A percentile compares a stretch with the other conserved stretches of the same genome.
Evolutionary conservation across 2,113 vertebrate genomes (phyloP).

Genomic region (Emydura subglobosa): DNA sequence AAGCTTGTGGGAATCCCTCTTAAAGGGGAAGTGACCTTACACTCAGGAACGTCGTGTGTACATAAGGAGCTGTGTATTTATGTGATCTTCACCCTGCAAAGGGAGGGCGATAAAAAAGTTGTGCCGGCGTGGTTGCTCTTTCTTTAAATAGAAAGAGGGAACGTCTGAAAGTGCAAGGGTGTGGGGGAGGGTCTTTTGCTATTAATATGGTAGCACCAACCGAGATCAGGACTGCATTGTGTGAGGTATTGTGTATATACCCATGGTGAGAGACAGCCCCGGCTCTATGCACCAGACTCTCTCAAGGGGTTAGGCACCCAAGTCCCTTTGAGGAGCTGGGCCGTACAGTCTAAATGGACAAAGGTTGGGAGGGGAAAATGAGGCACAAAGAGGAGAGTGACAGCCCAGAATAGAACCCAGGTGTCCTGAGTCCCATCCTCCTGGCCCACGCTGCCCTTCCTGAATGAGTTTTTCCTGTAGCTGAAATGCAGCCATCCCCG

Average conservation of each 20-base stretch:
- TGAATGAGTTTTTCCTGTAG: neutral
- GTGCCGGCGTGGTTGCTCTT: neutral
- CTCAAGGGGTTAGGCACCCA: neutral
- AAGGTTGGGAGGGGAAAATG: neutral
- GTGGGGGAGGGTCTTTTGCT: neutral
- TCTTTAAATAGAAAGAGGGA: neutral
- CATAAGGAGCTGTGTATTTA: neutral
- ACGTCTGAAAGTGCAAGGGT: neutral
- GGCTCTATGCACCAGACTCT: neutral
- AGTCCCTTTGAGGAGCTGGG: neutral
- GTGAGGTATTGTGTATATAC: no score
- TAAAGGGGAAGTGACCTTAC: neutral
- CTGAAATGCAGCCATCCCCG: neutral
- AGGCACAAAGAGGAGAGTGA: neutral
- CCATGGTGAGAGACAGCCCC: neutral
- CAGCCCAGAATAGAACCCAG: neutral
- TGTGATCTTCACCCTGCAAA: neutral
- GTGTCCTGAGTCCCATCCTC: neutral
- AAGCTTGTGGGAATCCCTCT: neutral
- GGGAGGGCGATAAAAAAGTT: neutral
- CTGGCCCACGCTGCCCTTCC: no score
- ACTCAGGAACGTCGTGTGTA: neutral
- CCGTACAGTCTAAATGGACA: neutral
- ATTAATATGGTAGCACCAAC: no score
- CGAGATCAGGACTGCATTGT: no score